Evolutionary conservation across 2,113 vertebrate genomes (phyloP).

Genomic region (Aldabrachelys gigantea): DNA sequence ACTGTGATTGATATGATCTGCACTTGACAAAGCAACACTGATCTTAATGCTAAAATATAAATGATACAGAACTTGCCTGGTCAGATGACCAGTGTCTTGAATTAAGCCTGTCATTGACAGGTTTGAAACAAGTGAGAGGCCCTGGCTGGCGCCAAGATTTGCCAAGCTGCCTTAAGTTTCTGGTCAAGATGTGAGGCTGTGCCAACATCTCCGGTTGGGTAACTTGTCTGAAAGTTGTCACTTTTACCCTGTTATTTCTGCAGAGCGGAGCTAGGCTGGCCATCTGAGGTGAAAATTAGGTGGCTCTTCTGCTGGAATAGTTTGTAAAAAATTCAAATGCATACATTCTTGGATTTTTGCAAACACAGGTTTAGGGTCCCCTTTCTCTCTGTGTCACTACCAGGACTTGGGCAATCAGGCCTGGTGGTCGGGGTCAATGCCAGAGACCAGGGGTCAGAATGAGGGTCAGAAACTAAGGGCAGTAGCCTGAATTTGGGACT

Average conservation of each 20-base stretch:
- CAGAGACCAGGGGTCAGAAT: not conserved
- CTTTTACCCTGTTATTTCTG: not conserved
- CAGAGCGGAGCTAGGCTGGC: not conserved
- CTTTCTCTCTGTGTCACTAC: not conserved
- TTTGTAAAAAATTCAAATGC: accelerated
- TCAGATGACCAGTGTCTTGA: not conserved
- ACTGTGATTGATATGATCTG: not conserved
- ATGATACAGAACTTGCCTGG: accelerated
- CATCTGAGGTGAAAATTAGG: not conserved
- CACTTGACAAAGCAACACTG: accelerated
- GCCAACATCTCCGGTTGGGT: constrained; percentile 6
- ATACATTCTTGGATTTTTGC: accelerated
- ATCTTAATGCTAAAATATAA: accelerated
- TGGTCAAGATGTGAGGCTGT: constrained; percentile 27
- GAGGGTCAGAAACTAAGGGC: not conserved
- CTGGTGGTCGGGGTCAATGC: too few species aligned
- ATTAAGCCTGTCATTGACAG: accelerated
- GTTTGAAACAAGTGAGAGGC: not conserved
- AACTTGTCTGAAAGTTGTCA: not conserved
- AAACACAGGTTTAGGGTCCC: accelerated
- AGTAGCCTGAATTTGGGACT: not conserved
- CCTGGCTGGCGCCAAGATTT: not conserved
- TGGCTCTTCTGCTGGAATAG: not conserved
- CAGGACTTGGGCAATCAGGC: not conserved
- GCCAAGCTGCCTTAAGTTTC: not conserved